Conservation (phyloP, 2,888 invertebrate genomes). For the Thera britannica region DNA sequence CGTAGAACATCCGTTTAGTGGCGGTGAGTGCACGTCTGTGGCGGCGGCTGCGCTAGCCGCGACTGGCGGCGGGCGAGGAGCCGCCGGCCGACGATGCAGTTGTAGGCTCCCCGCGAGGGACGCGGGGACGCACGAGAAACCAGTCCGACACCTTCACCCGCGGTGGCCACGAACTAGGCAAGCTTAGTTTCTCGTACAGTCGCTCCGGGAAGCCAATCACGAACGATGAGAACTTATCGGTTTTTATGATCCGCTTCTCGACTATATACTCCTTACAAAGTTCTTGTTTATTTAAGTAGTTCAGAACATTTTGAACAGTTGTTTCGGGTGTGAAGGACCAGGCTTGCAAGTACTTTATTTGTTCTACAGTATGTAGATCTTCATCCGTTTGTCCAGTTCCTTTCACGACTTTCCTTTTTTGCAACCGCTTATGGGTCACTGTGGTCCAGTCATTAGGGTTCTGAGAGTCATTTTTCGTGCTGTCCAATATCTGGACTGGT, state of each 20-base stretch:
- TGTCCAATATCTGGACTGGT: too few species aligned
- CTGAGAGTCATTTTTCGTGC: too few species aligned
- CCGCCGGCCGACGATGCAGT: not conserved
- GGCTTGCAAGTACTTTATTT: conserved; percentile 13
- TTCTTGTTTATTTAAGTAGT: conserved; percentile 14
- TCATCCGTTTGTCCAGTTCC: conserved; percentile 3
- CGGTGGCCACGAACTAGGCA: conserved; percentile 18
- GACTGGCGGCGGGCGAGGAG: conserved; percentile 1
- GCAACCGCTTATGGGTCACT: not conserved
- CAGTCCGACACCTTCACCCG: conserved; percentile 18
- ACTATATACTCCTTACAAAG: conserved; percentile 12
- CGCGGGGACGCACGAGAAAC: conserved; percentile 24
- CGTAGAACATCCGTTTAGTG: not conserved
- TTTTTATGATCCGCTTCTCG: conserved; percentile 20
- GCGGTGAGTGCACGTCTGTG: not conserved
- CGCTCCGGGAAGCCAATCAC: conserved; percentile 16
- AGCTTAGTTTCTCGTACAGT: conserved; percentile 1
- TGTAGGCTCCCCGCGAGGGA: not conserved
- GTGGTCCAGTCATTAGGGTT: not conserved
- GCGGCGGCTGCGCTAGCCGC: not conserved
- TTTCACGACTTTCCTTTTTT: not conserved
- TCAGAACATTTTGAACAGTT: not conserved
- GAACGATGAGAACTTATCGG: conserved; percentile 7
- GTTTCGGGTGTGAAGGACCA: conserved; percentile 19
- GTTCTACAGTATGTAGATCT: conserved; percentile 18